Evolutionary conservation across 2,797 vertebrate species (phyloP), one percentile per base, ranked within the genome.

Genomic region (Tarsius wallacei): DNA sequence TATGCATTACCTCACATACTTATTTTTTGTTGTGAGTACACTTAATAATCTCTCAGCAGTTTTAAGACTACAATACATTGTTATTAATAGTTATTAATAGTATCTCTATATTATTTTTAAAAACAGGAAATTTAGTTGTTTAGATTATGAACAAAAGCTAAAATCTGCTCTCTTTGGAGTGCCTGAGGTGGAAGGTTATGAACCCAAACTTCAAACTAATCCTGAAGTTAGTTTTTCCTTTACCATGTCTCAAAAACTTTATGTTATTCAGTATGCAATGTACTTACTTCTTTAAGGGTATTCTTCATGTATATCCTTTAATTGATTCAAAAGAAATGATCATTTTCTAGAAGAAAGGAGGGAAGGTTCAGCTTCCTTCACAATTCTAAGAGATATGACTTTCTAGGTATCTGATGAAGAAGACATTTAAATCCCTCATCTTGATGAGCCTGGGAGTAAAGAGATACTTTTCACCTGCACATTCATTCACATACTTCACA

Each of bases 231-330:
- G 42, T 42, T 42, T n/a, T 49, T 80, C 61, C 9, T 28, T 77
- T 4, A 57, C 36, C 57, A 63, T 57, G 36, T 28, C 88, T 93
- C 7, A 42, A 86, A 77, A 83, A 28, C 17, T 31, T 66, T 6
- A 2, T 47, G 13, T 61, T n/a, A 33, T 78, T 36, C 19, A 91
- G 76, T 85, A 21, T 59, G 10, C 24, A 73, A 13, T 16, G 6
- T 73, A 73, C 74, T 97, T 51, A 96, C 80, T 57, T 90, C 49
- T 86, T 66, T 86, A 80, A 87, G 22, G 19, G 24, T 64, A 70
- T 70, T 7, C 24, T 84, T 78, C 16, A 14, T 24, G 42, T 13
- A 55, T n/a, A 16, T 70, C 33, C 36, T 36, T 81, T 42, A 66
- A 73, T 4, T 49, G 5, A 10, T 76, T 85, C 51, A 71, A 94